Percentiles rank a stretch among this genome's conserved stretches.
Conservation (phyloP, 30 jellyfish, hydroid and myxozoan species). For the Rhopilema esculentum region DNA sequence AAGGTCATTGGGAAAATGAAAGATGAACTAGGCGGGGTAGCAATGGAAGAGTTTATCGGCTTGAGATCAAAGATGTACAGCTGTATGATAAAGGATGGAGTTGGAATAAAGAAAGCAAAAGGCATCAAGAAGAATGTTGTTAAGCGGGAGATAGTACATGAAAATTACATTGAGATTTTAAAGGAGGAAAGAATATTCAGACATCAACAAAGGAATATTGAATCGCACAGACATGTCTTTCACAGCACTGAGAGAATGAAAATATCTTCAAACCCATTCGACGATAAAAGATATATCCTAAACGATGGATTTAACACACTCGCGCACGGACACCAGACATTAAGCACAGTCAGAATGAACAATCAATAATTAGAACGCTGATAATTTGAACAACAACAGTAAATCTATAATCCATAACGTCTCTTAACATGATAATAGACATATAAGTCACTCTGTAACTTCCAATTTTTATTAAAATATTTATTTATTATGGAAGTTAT, state of each 20-base stretch:
- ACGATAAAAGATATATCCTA: conserved; percentile 61
- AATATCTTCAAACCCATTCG: conserved; percentile 23
- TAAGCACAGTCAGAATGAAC: too few relatives aligned
- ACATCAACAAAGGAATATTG: conserved; percentile 12
- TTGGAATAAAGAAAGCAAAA: conserved; percentile 45
- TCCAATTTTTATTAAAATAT: too few relatives aligned
- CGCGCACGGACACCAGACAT: conserved; percentile 54
- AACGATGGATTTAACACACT: conserved; percentile 15
- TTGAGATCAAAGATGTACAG: conserved; percentile 59
- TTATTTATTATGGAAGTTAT: too few relatives aligned
- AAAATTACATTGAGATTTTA: conserved; percentile 23
- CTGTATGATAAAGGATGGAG: conserved; percentile 46
- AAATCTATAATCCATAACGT: too few relatives aligned
- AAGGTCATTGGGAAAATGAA: conserved; percentile 60
- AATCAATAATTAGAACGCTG: too few relatives aligned
- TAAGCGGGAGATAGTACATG: conserved; percentile 15
- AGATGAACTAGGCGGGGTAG: conserved; percentile 58
- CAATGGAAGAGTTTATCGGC: conserved; percentile 57
- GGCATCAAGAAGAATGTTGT: conserved; percentile 60
- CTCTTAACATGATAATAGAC: too few relatives aligned
- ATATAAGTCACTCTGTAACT: too few relatives aligned
- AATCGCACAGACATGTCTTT: conserved; percentile 36
- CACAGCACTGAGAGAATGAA: conserved; percentile 9
- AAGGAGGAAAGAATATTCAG: conserved; percentile 1
- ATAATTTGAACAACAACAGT: too few relatives aligned